Percentiles rank a stretch among this genome's conserved stretches.
Evolutionary conservation across 2,888 invertebrate genomes (phyloP).

Genomic region (Entomobrya proxima): DNA sequence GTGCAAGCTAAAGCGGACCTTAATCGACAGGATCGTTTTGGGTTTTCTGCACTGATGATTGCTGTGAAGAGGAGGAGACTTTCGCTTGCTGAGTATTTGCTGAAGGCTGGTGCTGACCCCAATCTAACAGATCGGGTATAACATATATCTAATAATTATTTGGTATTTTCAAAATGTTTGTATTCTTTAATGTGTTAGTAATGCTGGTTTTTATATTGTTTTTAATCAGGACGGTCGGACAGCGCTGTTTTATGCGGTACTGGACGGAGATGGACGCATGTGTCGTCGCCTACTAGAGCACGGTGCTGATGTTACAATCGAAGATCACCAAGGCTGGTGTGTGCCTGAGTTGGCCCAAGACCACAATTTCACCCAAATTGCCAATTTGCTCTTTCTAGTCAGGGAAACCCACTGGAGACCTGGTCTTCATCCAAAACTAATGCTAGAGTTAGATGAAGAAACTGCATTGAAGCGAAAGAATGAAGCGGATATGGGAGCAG

Average conservation of each 20-base stretch:
- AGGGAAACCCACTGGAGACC: conserved; percentile 58
- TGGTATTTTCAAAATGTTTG: too few species aligned
- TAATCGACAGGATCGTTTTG: conserved; percentile 24
- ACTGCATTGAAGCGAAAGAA: not conserved
- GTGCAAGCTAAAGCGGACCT: conserved; percentile 2
- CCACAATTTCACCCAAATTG: conserved; percentile 29
- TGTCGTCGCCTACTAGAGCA: conserved; percentile 61
- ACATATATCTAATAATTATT: too few species aligned
- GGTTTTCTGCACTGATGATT: conserved; percentile 35
- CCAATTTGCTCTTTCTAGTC: conserved; percentile 34
- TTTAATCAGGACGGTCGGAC: conserved; percentile 29
- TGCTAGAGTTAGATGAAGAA: conserved; percentile 41
- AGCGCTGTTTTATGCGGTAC: conserved; percentile 36
- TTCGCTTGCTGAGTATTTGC: not conserved
- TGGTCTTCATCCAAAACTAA: conserved; percentile 49
- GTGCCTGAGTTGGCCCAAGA: conserved; percentile 61
- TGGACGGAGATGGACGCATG: conserved; percentile 43
- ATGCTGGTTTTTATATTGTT: too few species aligned
- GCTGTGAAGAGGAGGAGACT: not conserved
- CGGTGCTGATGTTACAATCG: conserved; percentile 52
- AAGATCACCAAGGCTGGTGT: conserved; percentile 50
- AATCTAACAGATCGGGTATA: conserved; percentile 32
- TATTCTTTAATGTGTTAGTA: too few species aligned
- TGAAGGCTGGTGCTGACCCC: conserved; percentile 29
- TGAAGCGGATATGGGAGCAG: not conserved